phyloP scores from a whole-genome alignment of 2,888 invertebrate species.

The Actias luna region DNA sequence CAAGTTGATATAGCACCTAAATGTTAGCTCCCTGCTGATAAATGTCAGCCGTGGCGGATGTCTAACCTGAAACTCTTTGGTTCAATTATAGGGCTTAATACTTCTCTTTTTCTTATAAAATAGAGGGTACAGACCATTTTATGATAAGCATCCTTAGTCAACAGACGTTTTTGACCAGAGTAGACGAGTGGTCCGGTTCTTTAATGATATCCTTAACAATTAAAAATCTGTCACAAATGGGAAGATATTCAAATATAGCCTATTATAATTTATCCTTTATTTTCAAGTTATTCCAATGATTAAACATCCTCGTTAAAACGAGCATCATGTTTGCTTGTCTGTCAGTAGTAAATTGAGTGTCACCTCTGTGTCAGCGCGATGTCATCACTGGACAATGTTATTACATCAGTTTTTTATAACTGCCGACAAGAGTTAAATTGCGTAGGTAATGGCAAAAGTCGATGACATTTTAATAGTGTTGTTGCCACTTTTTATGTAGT shows the following conservation, averaged over 20 bases:
- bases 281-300: background rate
- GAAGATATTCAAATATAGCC: background rate
- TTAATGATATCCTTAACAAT: background rate
- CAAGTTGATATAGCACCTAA: no score
- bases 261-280: background rate
- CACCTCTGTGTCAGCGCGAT: conserved; percentile 41
- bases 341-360: conserved; percentile 63
- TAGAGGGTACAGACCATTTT: no score
- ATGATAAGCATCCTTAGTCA: no score
- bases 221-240: background rate
- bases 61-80: no score
- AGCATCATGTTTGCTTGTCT: background rate
- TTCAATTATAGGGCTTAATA: no score
- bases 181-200: no score
- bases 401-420: conserved; percentile 51
- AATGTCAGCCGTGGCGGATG: no score
- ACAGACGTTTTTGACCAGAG: no score
- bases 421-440: conserved; percentile 39
- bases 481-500: background rate
- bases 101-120: no score
- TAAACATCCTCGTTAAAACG: conserved; percentile 15
- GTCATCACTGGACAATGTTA: conserved; percentile 44
- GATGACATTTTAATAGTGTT: conserved; percentile 18
- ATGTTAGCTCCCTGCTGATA: no score
- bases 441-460: conserved; percentile 29